Base-by-base conservation (phyloP, 1,140 invertebrate genomes). In the Cydia amplana region DNA sequence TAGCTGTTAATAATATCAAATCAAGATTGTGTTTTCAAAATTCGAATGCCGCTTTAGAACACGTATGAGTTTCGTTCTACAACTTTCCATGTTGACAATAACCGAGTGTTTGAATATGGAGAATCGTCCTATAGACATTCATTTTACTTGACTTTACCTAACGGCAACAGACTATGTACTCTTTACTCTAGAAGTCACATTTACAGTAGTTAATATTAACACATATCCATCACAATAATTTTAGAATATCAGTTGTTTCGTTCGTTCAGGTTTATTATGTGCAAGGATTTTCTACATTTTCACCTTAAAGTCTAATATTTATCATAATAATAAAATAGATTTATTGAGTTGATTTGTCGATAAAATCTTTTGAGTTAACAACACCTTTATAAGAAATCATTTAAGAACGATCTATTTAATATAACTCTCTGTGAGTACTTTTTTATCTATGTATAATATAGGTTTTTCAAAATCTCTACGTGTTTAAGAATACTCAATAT, bases 191-290 rank as follows among this genome's bases (percentile, higher is more conserved):
- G 75, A 79, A 76, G 85, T 81, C 82, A 80, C 79, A 79, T 83
- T 85, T 76, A 85, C 74, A 83, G 82, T 87, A 67, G 16, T 70
- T 70, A 86, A 82, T 83, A 86, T 85, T 91, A 91, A 91, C 89
- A 91, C 90, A 91, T 91, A 91, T 91, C 89, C 90, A 92, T 91
- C 91, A 92, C 91, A 92, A 89, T 92, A 84, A 86, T 80, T 92
- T 92, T 92, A 92, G 91, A 91, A 92, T 92, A 92, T 92, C 85
- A 91, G 91, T 92, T 91, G 82, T 83, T 88, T 89, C 83, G 85
- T 89, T 90, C 89, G 86, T 88, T 89, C 84, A 83, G 81, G 70
- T 80, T 80, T 77, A 65, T 79, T 80, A 79, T 85, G 75, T 77
- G 74, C 79, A 78, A 78, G 77, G 73, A 77, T 78, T 73, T 63